phyloP scores from a whole-genome alignment of 2,797 vertebrate species.

The Phrynocephalus vlangalii region DNA sequence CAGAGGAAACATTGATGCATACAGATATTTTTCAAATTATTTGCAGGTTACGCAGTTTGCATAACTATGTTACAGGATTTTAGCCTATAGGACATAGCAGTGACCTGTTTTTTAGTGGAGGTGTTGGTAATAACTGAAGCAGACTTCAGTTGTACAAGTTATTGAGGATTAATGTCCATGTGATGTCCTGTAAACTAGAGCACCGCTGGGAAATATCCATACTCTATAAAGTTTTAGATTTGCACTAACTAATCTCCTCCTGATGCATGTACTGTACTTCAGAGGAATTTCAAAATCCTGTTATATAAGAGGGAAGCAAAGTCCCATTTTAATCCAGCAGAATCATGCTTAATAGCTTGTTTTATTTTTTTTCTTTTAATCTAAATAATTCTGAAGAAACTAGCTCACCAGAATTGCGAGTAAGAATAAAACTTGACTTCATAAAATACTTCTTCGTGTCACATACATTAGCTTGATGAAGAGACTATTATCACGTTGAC shows the following conservation, averaged over 20 bases:
- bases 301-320: conserved; percentile 71
- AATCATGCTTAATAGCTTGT: conserved; percentile 67
- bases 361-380: conserved; percentile 57
- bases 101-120: conserved; percentile 43
- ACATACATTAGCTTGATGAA: conserved; percentile 3
- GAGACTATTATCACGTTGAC: neutral
- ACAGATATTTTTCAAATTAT: no score
- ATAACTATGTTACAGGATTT: no score
- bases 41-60: no score
- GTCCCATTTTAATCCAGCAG: conserved; percentile 56
- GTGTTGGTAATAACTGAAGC: conserved; percentile 45
- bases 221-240: conserved; percentile 74
- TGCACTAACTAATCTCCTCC: conserved; percentile 70
- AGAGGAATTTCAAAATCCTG: conserved; percentile 66
- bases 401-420: conserved; percentile 43
- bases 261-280: conserved; percentile 68
- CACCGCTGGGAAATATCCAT: conserved; percentile 77
- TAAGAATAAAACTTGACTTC: conserved; percentile 57
- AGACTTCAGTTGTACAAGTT: conserved; percentile 58
- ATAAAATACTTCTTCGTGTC: conserved; percentile 64
- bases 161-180: conserved; percentile 76
- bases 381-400: conserved; percentile 63
- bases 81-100: neutral
- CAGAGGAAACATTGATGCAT: no score
- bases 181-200: conserved; percentile 73